Evolutionary conservation across 1,140 invertebrate genomes (phyloP).

Genomic region (Trissolcus basalis): DNA sequence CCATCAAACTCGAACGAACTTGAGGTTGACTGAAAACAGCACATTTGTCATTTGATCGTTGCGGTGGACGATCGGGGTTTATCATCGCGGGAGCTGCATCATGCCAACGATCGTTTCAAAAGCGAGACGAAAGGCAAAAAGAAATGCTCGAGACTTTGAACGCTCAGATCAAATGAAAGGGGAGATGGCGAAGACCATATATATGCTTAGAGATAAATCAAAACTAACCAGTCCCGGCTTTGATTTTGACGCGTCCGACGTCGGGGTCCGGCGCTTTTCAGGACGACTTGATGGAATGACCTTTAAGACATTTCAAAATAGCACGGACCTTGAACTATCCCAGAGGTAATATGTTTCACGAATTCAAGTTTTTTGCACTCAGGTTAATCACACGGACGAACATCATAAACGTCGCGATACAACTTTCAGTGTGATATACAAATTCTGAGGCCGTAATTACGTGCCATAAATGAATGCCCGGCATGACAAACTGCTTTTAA

Average conservation of each 20-base stretch:
- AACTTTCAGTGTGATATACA: too few species aligned
- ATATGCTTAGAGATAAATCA: slow-evolving; percentile 70
- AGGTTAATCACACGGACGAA: too few species aligned
- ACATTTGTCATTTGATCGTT: slow-evolving; percentile 67
- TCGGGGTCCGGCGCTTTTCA: slow-evolving; percentile 29
- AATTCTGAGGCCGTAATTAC: too few species aligned
- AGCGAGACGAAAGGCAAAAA: slow-evolving; percentile 13
- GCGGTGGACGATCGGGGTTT: slow-evolving; percentile 37
- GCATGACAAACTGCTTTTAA: too few species aligned
- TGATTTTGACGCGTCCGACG: slow-evolving; percentile 69
- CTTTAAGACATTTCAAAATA: slow-evolving; percentile 26
- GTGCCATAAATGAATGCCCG: too few species aligned
- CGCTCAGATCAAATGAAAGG: slow-evolving; percentile 63
- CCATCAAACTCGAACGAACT: slow-evolving; percentile 57
- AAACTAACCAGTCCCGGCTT: slow-evolving; percentile 69
- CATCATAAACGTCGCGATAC: too few species aligned
- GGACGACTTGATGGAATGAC: slow-evolving; percentile 38
- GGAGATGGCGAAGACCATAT: slow-evolving; percentile 50
- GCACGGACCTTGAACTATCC: background rate
- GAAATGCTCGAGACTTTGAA: slow-evolving; percentile 13
- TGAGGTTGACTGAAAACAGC: slow-evolving; percentile 52
- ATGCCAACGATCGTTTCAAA: slow-evolving; percentile 59
- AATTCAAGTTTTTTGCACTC: too few species aligned
- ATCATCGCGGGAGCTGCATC: slow-evolving; percentile 36
- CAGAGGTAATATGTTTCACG: too few species aligned